Base-by-base conservation (phyloP, 2,888 invertebrate species). In the Cremastinae sp. region DNA sequence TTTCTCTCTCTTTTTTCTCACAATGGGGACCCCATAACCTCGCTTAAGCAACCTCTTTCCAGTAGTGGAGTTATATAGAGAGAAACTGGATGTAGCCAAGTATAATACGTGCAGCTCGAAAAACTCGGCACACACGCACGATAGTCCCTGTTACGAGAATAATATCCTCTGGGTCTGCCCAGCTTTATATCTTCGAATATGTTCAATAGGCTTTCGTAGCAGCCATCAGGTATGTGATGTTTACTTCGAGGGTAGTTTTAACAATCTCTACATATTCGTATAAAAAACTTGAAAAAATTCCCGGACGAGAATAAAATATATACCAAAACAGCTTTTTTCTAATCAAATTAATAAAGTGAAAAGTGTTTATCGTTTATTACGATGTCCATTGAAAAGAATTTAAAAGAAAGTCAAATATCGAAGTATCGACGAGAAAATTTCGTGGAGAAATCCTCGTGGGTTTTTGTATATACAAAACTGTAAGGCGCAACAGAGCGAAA, bases 11-110 rank as follows among this genome's bases (percentile, higher is more conserved):
- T 53, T 74, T 74, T 47, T 51, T 45, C 64, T 75, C 70, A 79
- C 79, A 80, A 81, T 78, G 35, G 76, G 75, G 71, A 64, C 59
- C 72, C 68, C 72, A 49, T 47, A 68, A 65, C 64, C 69, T 64
- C 68, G 62, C 69, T 53, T 55, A 71, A 58, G 18, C 56, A 56
- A 47, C 58, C 55, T 56, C 73, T 35, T 71, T 66, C 70, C 61
- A 8, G 51, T 59, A 59, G 59, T 70, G 5, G n/a, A 53, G 20
- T 37, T 39, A n/a, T n/a, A n/a, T n/a, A 22, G 55, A 10, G 61
- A 62, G 61, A 53, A 68, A 49, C 41, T 14, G 53, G 18, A 71
- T 64, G 47, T 64, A 53, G 39, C 55, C 37, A 18, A 10, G 35
- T 16, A 16, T 16, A 47, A 20, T 55, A 53, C 28, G 18, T 18